Conservation (phyloP, 35 echinoderm and acorn worm species). For the Hemicentrotus pulcherrimus region DNA sequence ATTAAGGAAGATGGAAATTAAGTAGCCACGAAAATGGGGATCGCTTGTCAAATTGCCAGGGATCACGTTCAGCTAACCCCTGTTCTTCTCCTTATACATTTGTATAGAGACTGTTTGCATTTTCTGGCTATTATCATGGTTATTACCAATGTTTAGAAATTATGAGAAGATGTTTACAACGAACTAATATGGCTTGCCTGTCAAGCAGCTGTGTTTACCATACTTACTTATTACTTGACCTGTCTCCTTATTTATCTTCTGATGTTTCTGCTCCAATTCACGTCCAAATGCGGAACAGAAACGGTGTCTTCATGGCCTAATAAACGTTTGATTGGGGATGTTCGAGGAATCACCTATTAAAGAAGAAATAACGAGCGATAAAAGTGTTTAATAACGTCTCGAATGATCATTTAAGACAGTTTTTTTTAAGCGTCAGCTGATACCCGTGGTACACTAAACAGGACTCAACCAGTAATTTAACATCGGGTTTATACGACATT, state of each 20-base stretch:
- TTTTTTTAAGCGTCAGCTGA: too few relatives aligned
- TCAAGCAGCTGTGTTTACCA: background rate
- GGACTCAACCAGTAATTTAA: too few relatives aligned
- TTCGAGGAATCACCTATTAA: too few relatives aligned
- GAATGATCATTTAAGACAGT: too few relatives aligned
- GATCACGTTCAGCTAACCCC: background rate
- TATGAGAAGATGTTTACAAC: background rate
- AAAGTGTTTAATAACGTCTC: too few relatives aligned
- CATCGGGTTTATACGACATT: too few relatives aligned
- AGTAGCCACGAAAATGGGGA: too few relatives aligned
- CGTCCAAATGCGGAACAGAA: background rate
- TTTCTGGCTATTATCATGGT: background rate
- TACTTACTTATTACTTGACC: background rate
- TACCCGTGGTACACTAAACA: too few relatives aligned
- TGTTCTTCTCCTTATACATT: background rate
- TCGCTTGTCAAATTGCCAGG: too few relatives aligned
- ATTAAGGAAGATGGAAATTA: too few relatives aligned
- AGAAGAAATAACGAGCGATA: too few relatives aligned
- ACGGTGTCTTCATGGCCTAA: constrained; percentile 21
- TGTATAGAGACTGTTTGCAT: background rate
- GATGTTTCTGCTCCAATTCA: background rate
- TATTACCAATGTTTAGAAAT: too few relatives aligned
- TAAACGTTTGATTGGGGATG: constrained; percentile 5
- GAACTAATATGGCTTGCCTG: background rate
- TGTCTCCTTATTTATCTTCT: background rate